Conservation (phyloP, 2,797 vertebrate species). For the Thripadectes ignobilis region DNA sequence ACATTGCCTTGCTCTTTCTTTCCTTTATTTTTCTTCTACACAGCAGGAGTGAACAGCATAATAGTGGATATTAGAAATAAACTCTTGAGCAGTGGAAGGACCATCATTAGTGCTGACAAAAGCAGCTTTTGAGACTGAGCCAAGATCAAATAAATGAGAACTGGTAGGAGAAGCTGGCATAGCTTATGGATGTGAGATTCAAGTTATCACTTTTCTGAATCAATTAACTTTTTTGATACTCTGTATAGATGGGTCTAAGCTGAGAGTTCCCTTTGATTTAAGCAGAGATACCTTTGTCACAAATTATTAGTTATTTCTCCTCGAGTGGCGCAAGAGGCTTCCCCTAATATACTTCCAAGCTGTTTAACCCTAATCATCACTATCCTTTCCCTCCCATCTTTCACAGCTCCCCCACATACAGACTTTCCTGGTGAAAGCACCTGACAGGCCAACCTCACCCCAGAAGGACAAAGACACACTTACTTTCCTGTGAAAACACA, state of each 20-base stretch:
- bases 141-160: slow-evolving; percentile 39
- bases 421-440: not conserved
- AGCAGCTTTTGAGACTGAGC: slow-evolving; percentile 29
- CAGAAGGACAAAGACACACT: not conserved
- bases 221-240: not conserved
- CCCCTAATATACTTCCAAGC: not conserved
- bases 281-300: not conserved
- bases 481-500: not conserved
- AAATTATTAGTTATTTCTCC: not conserved
- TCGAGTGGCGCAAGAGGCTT: not conserved
- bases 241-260: not conserved
- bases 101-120: slow-evolving; percentile 51
- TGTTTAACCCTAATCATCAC: not conserved
- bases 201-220: not conserved
- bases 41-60: not conserved
- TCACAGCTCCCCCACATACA: not conserved
- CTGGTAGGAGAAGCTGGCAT: slow-evolving; percentile 6
- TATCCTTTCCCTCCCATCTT: not conserved
- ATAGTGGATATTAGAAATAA: slow-evolving; percentile 39
- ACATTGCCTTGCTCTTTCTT: not conserved
- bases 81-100: slow-evolving; percentile 25
- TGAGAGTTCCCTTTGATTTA: not conserved
- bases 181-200: not conserved
- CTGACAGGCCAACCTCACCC: not conserved
- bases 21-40: not conserved